These are phyloP conservation scores for Microplitis demolitor DNA, from an alignment of 1,140 invertebrate genomes.

Conservation along the genomic window DNA sequence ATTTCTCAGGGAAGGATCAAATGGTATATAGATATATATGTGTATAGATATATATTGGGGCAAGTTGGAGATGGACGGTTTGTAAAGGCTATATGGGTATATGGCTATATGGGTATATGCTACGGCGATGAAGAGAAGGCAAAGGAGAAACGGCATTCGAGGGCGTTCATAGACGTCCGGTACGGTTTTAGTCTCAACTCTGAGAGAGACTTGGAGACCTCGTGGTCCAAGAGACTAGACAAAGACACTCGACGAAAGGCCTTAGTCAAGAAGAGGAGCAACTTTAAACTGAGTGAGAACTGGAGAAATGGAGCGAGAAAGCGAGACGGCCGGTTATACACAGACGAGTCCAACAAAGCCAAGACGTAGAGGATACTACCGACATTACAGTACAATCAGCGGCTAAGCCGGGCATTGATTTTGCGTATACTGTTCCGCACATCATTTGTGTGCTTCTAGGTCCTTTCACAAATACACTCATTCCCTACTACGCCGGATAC, in stretches of 20 bases:
- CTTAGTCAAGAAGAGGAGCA: neutral
- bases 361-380: conserved; percentile 23
- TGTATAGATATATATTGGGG: neutral
- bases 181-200: neutral
- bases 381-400: conserved; percentile 43
- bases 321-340: neutral
- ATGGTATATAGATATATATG: neutral
- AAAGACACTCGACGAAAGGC: neutral
- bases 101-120: neutral
- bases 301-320: neutral
- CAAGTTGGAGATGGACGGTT: neutral
- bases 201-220: neutral
- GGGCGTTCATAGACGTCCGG: conserved; percentile 17
- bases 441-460: conserved; percentile 38
- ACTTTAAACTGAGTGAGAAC: neutral
- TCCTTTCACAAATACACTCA: neutral
- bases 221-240: neutral
- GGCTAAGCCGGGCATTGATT: conserved; percentile 50
- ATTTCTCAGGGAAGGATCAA: conserved; percentile 30
- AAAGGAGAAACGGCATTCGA: neutral
- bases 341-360: conserved; percentile 14
- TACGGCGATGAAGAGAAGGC: conserved; percentile 9
- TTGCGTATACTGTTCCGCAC: conserved; percentile 42
- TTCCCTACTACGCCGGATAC: neutral
- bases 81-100: neutral